These are phyloP conservation scores for Periphyllus acericola DNA, from an alignment of 2,888 invertebrate genomes.

Conservation along the genomic window DNA sequence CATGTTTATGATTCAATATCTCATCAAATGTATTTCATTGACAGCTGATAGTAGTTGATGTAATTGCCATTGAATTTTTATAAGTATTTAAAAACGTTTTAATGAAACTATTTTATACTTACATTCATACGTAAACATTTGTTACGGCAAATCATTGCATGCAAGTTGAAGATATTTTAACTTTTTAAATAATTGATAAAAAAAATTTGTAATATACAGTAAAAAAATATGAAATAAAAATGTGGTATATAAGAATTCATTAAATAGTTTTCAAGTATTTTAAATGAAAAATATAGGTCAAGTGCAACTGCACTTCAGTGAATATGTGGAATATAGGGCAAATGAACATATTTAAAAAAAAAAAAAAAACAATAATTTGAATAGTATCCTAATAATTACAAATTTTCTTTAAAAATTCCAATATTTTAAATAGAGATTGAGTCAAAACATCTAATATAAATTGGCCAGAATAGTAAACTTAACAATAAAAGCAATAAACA, in stretches of 20 bases:
- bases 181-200: not conserved
- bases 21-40: conserved; percentile 2
- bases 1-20: conserved; percentile 2
- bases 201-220: not conserved
- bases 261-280: not conserved
- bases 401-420: conserved; percentile 1
- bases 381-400: not conserved
- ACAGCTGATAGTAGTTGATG: not conserved
- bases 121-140: conserved; percentile 12
- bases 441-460: not conserved
- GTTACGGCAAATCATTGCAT: not conserved
- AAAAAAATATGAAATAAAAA: not conserved
- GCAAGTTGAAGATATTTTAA: not conserved
- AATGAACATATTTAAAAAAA: not conserved
- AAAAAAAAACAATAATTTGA: no score
- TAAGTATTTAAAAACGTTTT: not conserved
- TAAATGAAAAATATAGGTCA: conserved; percentile 26
- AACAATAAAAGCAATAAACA: no score
- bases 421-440: not conserved
- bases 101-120: not conserved
- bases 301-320: not conserved
- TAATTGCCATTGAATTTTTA: not conserved
- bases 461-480: no score
- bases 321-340: not conserved
- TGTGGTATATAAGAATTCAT: not conserved